Evolutionary conservation across 2,888 invertebrate genomes (phyloP), one percentile per base, ranked within the genome.

Genomic region (Ectropis crepuscularia): DNA sequence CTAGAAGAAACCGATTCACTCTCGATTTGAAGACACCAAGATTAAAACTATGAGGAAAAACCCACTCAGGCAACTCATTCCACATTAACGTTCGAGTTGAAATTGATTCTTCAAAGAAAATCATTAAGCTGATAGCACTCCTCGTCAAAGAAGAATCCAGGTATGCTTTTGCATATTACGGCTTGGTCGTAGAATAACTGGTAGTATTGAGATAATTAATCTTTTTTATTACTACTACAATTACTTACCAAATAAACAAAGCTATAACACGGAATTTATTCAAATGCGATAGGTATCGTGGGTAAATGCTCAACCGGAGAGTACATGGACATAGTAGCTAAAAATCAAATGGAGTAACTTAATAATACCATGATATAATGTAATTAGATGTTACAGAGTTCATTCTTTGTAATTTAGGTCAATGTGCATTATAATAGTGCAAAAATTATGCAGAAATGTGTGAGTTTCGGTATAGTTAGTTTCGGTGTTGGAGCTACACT

Each of bases 371-470:
- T 12, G 37, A 10, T 9, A 54, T 37, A 43, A 53, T 28, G 37
- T 51, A 41, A 51, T 51, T 2, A 37, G 38, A 54, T 37, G 46
- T 46, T 54, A 54, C 54, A 12, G 39, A 36, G 43, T 28, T 43
- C 38, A 54, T 54, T 54, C 45, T 54, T 6, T 16, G 5, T 0
- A 38, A 38, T 53, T 45, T 43, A 54, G 54, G 54, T 46, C 54
- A 54, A 54, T 54, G 54, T 16, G 7, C 12, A 36, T 8, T 8
- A 28, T 28, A 42, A 6, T 16, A 11, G 11, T n/a, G 9, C 6
- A n/a, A 45, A 45, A 45, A n/a, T n/a, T n/a, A n/a, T n/a, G 45
- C 9, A 45, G 11, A 45, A 45, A 9, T 45, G n/a, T 6, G 45
- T n/a, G 6, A 11, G 45, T 11, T 45, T 45, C 9, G 5, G 6